phyloP scores from a whole-genome alignment of 2,797 vertebrate genomes.

The Typhlichthys eigenmanni region DNA sequence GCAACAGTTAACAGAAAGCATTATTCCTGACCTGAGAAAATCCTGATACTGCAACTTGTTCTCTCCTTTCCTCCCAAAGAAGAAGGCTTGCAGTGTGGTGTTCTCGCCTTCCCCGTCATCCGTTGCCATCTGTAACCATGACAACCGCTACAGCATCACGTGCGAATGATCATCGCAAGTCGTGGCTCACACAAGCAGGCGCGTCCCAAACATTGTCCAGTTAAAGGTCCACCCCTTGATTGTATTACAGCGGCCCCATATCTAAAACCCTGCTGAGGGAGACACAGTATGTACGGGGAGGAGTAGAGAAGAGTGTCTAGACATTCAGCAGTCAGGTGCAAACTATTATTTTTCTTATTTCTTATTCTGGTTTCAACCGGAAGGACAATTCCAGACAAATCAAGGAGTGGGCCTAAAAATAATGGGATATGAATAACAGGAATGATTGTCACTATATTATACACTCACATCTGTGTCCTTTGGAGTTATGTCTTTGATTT shows the following conservation, averaged over 20 bases:
- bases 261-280: too few relatives aligned
- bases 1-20: background rate
- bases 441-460: background rate
- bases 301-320: too few relatives aligned
- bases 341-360: too few relatives aligned
- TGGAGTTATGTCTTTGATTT: conserved; percentile 75
- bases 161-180: background rate
- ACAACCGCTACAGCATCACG: too few relatives aligned
- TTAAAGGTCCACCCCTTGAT: too few relatives aligned
- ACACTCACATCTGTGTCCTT: conserved; percentile 59
- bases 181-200: too few relatives aligned
- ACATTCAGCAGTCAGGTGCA: too few relatives aligned
- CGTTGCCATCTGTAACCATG: conserved; percentile 64
- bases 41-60: conserved; percentile 87
- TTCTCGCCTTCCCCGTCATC: conserved; percentile 73
- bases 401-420: background rate
- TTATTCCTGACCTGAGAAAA: conserved; percentile 82
- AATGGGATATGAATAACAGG: background rate
- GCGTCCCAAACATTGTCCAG: too few relatives aligned
- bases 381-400: too few relatives aligned
- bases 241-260: too few relatives aligned
- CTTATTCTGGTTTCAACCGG: too few relatives aligned
- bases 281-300: too few relatives aligned
- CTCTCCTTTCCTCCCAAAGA: conserved; percentile 89
- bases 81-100: conserved; percentile 89